Percentiles rank a stretch among this genome's conserved stretches.
These are phyloP conservation scores for Odontamblyopus rebecca DNA, from an alignment of 2,797 vertebrate species.

Conservation along the genomic window DNA sequence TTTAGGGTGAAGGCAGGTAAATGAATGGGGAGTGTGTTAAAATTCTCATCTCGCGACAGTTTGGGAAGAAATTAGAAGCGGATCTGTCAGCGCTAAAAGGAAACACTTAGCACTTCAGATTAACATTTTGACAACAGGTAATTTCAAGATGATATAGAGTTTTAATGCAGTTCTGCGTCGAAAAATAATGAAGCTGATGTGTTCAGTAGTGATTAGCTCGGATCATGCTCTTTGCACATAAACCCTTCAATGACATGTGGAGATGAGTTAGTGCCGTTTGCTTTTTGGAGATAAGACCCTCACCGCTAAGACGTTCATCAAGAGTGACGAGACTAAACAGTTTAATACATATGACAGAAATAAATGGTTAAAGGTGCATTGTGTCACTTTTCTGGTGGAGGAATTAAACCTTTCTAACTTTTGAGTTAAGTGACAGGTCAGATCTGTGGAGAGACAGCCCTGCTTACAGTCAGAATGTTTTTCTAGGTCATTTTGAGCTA, in stretches of 20 bases:
- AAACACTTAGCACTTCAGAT: slow-evolving; percentile 32
- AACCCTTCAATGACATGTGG: neutral
- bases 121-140: slow-evolving; percentile 41
- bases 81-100: slow-evolving; percentile 31
- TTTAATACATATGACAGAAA: neutral
- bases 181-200: slow-evolving; percentile 3
- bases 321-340: neutral
- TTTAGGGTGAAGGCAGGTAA: neutral
- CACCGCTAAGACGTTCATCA: neutral
- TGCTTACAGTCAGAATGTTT: too few species aligned
- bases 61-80: slow-evolving; percentile 38
- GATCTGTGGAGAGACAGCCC: too few species aligned
- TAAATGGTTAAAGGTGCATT: neutral
- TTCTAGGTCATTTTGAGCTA: too few species aligned
- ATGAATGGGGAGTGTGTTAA: neutral
- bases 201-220: slow-evolving; percentile 14
- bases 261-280: neutral
- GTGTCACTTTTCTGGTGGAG: too few species aligned
- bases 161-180: slow-evolving; percentile 1
- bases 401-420: too few species aligned
- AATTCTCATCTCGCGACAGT: slow-evolving; percentile 27
- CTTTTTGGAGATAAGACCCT: neutral
- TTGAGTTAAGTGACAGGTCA: too few species aligned
- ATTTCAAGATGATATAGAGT: slow-evolving; percentile 22
- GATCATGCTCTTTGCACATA: neutral